Evolutionary conservation across 2,888 invertebrate species (phyloP).

Genomic region (Agrochola litura): DNA sequence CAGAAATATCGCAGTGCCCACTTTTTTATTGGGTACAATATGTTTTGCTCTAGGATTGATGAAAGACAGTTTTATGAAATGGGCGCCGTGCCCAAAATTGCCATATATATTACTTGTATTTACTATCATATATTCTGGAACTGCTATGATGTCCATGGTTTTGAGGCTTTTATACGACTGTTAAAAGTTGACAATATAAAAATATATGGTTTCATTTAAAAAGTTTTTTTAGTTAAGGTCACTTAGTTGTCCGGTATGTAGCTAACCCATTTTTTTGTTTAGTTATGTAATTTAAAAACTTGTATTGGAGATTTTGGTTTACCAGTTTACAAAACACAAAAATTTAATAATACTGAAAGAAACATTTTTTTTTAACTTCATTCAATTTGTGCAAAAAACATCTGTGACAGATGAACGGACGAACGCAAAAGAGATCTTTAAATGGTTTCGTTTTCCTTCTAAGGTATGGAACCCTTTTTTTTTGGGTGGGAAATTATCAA

Average conservation of each 20-base stretch:
- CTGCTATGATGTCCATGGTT: conserved; percentile 5
- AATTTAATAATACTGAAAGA: background rate
- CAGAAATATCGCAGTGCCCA: conserved; percentile 59
- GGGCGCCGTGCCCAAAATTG: conserved; percentile 66
- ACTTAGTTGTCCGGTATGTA: background rate
- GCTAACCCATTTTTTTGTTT: background rate
- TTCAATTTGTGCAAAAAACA: background rate
- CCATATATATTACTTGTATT: conserved; percentile 65
- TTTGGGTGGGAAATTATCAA: too few species aligned
- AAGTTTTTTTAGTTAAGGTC: background rate
- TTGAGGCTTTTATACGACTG: background rate
- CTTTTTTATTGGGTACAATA: conserved; percentile 66
- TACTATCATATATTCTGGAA: conserved; percentile 68
- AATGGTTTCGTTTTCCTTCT: conserved; percentile 2
- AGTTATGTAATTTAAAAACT: background rate
- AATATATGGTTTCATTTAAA: background rate
- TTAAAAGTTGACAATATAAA: conserved; percentile 18
- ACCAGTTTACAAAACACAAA: background rate
- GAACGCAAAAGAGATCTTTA: background rate
- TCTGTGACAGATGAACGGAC: conserved; percentile 2
- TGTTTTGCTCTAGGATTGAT: conserved; percentile 73
- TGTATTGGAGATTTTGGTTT: background rate
- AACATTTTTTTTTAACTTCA: background rate
- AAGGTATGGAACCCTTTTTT: background rate
- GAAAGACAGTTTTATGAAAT: conserved; percentile 66